Base-by-base conservation (phyloP, 2,113 vertebrate genomes). In the Microcebus jonahi region DNA sequence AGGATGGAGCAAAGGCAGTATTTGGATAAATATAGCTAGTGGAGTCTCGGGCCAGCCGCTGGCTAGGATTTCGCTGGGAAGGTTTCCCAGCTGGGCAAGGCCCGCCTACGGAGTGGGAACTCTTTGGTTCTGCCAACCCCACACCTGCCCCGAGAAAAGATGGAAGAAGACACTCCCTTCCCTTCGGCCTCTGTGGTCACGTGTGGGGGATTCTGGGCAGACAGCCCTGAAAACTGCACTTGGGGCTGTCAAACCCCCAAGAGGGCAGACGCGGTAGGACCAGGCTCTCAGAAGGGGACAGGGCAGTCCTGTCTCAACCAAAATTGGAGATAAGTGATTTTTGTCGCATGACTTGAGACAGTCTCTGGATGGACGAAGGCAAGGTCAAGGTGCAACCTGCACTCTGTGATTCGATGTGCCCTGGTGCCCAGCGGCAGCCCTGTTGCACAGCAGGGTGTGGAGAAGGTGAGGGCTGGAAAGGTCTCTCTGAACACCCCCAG, bases 401-500 rank as follows among this genome's bases (percentile, higher is more conserved):
- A 39, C 48, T 48, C 76, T 70, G 34, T 13, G 65, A 89, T 10
- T 13, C 4, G 36, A 25, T 4, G 42, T 0, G 0, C 25, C 36
- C 39, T 27, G 0, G 0, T 29, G 45, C 34, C 31, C 18, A 39
- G 23, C 29, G 34, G 25, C 31, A 8, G 13, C 4, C 17, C 48
- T 36, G 5, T 2, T 2, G 84, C 5, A 27, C 1, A 48, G 48
- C 48, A 23, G 20, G 5, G 2, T 8, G 36, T 36, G 0, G 36
- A 63, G 80, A 27, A 63, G 21, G 57, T 18, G 57, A n/a, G 87
- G 61, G 75, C 75, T 14, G 11, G 45, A 79, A 21, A 67, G 75
- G 29, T 13, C 59, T 45, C 25, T 39, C 61, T 27, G 84, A 55
- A 34, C 27, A n/a, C 53, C 65, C 34, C 11, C 1, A 4, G 88